phyloP scores from a whole-genome alignment of 2,113 vertebrate genomes.

The Cyanoderma ruficeps region DNA sequence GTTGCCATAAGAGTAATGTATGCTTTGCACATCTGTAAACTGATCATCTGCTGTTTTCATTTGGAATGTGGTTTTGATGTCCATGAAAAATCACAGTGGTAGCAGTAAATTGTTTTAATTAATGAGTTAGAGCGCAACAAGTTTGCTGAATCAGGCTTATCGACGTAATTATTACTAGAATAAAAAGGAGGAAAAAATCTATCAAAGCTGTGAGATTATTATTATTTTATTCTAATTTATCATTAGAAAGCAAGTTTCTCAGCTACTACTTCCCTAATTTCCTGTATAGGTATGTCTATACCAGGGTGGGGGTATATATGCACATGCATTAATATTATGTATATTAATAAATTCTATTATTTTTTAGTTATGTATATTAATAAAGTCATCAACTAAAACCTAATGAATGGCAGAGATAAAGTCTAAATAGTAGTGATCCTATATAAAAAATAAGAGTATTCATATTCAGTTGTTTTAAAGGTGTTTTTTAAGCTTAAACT shows the following conservation, averaged over 20 bases:
- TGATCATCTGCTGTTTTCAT: conserved; percentile 70
- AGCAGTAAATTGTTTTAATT: conserved; percentile 77
- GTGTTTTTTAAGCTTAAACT: background rate
- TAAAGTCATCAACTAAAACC: background rate
- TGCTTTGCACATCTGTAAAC: conserved; percentile 35
- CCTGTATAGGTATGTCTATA: background rate
- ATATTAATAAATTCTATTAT: too few species aligned
- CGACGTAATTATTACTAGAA: conserved; percentile 66
- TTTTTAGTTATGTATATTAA: background rate
- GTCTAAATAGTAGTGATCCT: background rate
- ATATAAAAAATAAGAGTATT: background rate
- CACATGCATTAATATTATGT: too few species aligned
- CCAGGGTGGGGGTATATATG: accelerated
- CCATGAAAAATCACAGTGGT: conserved; percentile 71
- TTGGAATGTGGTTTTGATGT: conserved; percentile 71
- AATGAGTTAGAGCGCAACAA: conserved; percentile 63
- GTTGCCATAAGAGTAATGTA: conserved; percentile 19
- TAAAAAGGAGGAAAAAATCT: conserved; percentile 39
- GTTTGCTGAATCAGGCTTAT: conserved; percentile 74
- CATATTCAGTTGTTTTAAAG: background rate
- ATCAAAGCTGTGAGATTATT: conserved; percentile 19
- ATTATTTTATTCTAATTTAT: background rate
- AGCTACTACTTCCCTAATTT: background rate
- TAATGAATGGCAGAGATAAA: background rate
- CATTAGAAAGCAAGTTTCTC: conserved; percentile 23